Base-by-base conservation (phyloP, 2,113 vertebrate genomes). In the Trematomus loennbergii region DNA sequence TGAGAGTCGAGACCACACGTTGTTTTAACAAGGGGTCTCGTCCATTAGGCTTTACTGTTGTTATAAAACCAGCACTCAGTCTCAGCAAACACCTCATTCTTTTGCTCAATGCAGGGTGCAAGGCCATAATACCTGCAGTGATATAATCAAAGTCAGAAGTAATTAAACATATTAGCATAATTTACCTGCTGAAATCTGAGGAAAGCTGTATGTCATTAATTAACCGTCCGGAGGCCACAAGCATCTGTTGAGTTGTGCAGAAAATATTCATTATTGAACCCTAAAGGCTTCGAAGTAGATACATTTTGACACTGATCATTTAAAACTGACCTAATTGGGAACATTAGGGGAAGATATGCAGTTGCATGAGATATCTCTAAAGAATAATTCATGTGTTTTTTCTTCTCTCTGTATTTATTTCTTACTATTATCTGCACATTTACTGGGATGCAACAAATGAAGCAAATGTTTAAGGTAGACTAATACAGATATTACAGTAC, bases 41-140 rank as follows among this genome's bases (percentile, higher is more conserved):
- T 80, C 59, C 71, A 86, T 70, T 81, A 58, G 40, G 43, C 76
- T 78, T 88, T 54, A 77, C 72, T 84, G 33, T 33, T 60, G 1
- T 65, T 70, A 60, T 80, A 83, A 80, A 85, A 22, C 17, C 57
- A 61, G 8, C 2, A 13, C 33, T 81, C 72, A 40, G 52, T 45
- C 9, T 8, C 20, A 43, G 20, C 53, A 40, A 12, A 49, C 48
- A 20, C 17, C 29, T 13, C 58, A 6, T 13, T n/a, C n/a, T 13
- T 58, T 8, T 61, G 12, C 7, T 54, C 17, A 49, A 1, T 46
- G 16, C 36, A 67, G 25, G 22, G 8, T 17, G 29, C 29, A 25
- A 22, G 12, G n/a, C 11, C 36, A 13, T 8, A 6, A 61, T 53
- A 0, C n/a, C 22, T 45, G 18, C 12, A 52, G 61, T 40, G 53